Evolutionary conservation across 2,888 invertebrate species (phyloP).

Genomic region (Leptopilina myrica): DNA sequence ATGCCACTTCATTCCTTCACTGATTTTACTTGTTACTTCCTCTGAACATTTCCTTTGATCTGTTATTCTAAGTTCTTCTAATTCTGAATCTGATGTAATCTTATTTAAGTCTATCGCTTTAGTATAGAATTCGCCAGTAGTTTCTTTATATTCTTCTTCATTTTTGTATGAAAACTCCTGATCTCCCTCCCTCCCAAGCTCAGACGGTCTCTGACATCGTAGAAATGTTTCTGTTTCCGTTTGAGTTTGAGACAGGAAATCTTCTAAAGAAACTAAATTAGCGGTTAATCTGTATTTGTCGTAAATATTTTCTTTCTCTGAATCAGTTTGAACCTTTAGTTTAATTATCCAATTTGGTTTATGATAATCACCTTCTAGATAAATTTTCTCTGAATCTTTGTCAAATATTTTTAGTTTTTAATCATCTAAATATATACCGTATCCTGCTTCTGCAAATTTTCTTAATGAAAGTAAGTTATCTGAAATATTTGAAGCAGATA

Average conservation of each 20-base stretch:
- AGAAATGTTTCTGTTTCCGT: too few species aligned
- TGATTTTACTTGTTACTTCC: not conserved
- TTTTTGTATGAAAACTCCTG: too few species aligned
- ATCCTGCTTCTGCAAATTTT: not conserved
- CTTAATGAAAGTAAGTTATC: slow-evolving; percentile 3
- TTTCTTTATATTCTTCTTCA: too few species aligned
- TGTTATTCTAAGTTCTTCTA: not conserved
- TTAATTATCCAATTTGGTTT: slow-evolving; percentile 8
- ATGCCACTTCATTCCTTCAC: slow-evolving; percentile 48
- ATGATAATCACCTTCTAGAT: not conserved
- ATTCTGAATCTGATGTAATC: not conserved
- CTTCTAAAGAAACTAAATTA: not conserved
- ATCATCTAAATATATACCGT: slow-evolving; percentile 24
- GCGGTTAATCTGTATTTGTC: not conserved
- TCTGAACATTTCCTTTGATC: not conserved
- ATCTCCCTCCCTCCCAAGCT: too few species aligned
- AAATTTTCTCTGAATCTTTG: not conserved
- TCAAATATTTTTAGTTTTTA: not conserved
- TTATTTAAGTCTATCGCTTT: not conserved
- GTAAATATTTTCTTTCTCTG: not conserved
- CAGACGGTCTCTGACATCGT: too few species aligned
- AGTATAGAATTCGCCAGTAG: too few species aligned
- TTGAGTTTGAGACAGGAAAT: not conserved
- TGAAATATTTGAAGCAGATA: not conserved
- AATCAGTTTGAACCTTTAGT: not conserved